Evolutionary conservation across 2,797 vertebrate genomes (phyloP), one percentile per base, ranked within the genome.

Genomic region (Myripristis jacobus): DNA sequence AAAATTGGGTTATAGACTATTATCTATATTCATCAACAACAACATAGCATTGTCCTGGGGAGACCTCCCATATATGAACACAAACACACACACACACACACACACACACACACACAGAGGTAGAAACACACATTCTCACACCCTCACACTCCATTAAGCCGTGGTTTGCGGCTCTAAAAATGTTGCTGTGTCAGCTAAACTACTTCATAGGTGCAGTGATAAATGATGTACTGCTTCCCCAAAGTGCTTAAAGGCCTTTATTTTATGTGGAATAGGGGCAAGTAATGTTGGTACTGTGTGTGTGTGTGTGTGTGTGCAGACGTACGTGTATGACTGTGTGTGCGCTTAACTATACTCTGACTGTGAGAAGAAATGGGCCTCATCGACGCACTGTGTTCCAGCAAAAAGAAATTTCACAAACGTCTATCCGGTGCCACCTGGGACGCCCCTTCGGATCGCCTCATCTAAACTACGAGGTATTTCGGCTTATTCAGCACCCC

Each of bases 151-250:
- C 36, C 24, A 16, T 60, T 46, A 59, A 43, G 56, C 7, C 21
- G 56, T 48, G 52, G 50, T 64, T 65, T 47, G 43, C 46, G 46
- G 60, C 27, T 63, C 55, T 71, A n/a, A 70, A 64, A 34, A 18
- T 61, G 4, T 81, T 56, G 31, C 69, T 4, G 27, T 5, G 8
- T 77, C 79, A 79, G 59, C 75, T 19, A 43, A 73, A 67, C 22
- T 3, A 25, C 73, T 81, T 74, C 66, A 83, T 19, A 67, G 34
- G 64, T 79, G 43, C 27, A 67, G 71, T 80, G 74, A 88, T 58
- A 73, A 80, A 83, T 50, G 65, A 79, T 53, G 62, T 56, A 3
- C 29, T 12, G 24, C 41, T 27, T 22, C 58, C 65, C 41, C 3
- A 27, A 60, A 64, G 62, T 11, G 59, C 76, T 68, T 16, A 50